These are phyloP conservation scores for Sipha flava DNA, from an alignment of 1,140 invertebrate species.

Conservation along the genomic window DNA sequence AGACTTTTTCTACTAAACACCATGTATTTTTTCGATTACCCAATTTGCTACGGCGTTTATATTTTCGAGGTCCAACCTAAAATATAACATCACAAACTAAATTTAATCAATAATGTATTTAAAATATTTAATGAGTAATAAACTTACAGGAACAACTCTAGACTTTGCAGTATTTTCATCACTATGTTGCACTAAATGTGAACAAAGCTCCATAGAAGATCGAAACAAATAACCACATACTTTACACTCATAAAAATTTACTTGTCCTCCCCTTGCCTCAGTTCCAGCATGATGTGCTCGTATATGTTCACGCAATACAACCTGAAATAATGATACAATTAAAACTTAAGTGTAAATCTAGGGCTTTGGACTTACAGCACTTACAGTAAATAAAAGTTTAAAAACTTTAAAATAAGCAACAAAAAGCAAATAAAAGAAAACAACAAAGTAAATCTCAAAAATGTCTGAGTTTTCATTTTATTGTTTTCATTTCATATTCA, in stretches of 20 bases:
- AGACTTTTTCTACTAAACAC: constrained; percentile 42
- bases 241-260: constrained; percentile 56
- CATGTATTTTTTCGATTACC: constrained; percentile 51
- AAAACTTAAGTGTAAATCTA: too few species aligned
- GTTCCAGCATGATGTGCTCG: constrained; percentile 71
- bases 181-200: constrained; percentile 71
- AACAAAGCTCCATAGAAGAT: constrained; percentile 62
- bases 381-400: too few species aligned
- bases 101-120: not conserved
- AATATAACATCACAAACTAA: constrained; percentile 43
- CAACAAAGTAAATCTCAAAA: too few species aligned
- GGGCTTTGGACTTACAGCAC: too few species aligned
- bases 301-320: constrained; percentile 70
- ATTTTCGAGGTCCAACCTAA: constrained; percentile 60
- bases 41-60: constrained; percentile 64
- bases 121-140: not conserved
- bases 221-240: constrained; percentile 61
- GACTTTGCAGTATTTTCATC: constrained; percentile 71
- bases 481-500: too few species aligned
- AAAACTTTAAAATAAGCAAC: too few species aligned
- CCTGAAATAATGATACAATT: constrained; percentile 43
- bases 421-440: too few species aligned
- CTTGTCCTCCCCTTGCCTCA: constrained; percentile 52
- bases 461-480: too few species aligned
- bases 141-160: constrained; percentile 46